Evolutionary conservation across 92 coral and sea anemone species (phyloP).

Genomic region (Zoanthus sociatus): DNA sequence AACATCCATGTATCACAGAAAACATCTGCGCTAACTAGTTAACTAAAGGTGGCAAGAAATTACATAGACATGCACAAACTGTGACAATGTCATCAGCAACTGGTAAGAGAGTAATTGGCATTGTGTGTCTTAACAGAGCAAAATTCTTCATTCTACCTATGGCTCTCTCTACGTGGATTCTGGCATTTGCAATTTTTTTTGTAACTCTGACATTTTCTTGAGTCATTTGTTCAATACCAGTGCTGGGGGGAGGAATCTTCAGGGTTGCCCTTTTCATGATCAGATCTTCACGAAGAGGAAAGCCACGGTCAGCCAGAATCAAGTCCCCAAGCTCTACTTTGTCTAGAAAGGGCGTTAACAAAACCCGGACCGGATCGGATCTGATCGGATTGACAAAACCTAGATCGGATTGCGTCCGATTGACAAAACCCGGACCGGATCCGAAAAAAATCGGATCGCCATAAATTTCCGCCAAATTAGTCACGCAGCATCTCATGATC

Average conservation of each 20-base stretch:
- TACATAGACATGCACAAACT: constrained; percentile 59
- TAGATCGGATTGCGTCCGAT: too few relatives aligned
- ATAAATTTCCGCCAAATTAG: too few relatives aligned
- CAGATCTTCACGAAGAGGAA: constrained; percentile 62
- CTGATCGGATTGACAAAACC: too few relatives aligned
- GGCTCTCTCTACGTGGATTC: constrained; percentile 63
- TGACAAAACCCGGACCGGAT: too few relatives aligned
- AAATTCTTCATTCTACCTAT: constrained; percentile 65
- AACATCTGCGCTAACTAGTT: not conserved
- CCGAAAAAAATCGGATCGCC: too few relatives aligned
- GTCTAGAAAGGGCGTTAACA: too few relatives aligned
- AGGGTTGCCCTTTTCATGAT: constrained; percentile 55
- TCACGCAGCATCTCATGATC: too few relatives aligned
- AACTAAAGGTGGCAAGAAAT: constrained; percentile 61
- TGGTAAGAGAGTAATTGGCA: constrained; percentile 61
- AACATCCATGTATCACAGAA: too few relatives aligned
- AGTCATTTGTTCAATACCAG: constrained; percentile 71
- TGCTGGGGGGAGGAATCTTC: constrained; percentile 70
- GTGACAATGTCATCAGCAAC: constrained; percentile 58
- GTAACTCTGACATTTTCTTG: constrained; percentile 46
- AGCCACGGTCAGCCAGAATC: constrained; percentile 64
- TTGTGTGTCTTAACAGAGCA: constrained; percentile 11
- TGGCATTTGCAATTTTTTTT: constrained; percentile 66
- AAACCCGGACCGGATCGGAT: too few relatives aligned
- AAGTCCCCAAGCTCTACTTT: constrained; percentile 64